phyloP scores from a whole-genome alignment of 2,888 invertebrate species.

The Drosophila percnosoma region DNA sequence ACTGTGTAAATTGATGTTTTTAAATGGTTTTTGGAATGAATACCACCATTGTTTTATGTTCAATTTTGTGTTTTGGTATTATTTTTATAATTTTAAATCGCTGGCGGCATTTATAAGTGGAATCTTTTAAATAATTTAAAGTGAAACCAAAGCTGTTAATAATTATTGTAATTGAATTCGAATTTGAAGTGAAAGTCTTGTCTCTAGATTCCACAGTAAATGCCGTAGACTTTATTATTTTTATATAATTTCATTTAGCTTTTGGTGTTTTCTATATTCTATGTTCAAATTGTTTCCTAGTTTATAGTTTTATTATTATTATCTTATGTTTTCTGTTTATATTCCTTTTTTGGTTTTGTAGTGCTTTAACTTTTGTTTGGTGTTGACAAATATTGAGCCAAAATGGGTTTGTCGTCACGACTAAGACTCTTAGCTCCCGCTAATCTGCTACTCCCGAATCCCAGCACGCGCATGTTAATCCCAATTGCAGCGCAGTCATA shows the following conservation, averaged over 20 bases:
- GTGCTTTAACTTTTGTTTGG: slow-evolving; percentile 44
- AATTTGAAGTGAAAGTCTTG: background rate
- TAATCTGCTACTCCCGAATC: slow-evolving; percentile 32
- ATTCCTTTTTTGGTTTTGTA: slow-evolving; percentile 19
- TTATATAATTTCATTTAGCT: slow-evolving; percentile 4
- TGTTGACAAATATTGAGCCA: slow-evolving; percentile 68
- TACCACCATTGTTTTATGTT: background rate
- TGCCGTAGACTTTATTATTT: background rate
- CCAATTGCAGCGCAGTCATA: background rate
- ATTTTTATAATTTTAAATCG: background rate
- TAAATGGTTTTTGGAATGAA: background rate
- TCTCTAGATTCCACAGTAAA: slow-evolving; percentile 6
- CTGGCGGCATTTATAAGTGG: slow-evolving; percentile 2
- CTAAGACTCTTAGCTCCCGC: slow-evolving; percentile 35
- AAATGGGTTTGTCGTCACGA: slow-evolving; percentile 60
- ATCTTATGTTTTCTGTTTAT: slow-evolving; percentile 5
- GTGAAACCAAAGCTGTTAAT: background rate
- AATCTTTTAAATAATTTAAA: background rate
- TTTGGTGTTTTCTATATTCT: slow-evolving; percentile 28
- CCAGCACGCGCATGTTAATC: slow-evolving; percentile 49
- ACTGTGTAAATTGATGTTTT: background rate
- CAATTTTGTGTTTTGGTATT: background rate
- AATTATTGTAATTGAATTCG: background rate
- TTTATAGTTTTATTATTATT: slow-evolving; percentile 2
- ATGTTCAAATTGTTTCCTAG: slow-evolving; percentile 10